Evolutionary conservation across 2,113 vertebrate species (phyloP).

Genomic region (Arenaria interpres): DNA sequence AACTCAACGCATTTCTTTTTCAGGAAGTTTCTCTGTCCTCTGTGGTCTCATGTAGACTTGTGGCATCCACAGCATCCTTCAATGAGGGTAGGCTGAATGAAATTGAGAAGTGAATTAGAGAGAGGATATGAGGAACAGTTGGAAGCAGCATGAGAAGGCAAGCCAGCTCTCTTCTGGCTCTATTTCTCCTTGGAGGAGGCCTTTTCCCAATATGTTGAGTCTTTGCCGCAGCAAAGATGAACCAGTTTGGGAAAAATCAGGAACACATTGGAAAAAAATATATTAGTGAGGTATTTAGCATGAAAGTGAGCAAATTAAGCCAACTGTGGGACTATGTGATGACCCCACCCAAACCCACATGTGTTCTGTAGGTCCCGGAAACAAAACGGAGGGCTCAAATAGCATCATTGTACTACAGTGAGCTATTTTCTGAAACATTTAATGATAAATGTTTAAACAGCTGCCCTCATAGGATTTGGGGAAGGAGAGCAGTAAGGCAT

Average conservation of each 20-base stretch:
- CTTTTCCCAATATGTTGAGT: not conserved
- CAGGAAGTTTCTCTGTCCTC: not conserved
- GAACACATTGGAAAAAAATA: not conserved
- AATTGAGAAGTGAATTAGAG: not conserved
- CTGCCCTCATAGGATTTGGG: conserved; percentile 59
- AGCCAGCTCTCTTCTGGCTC: not conserved
- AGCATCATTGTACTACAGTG: conserved; percentile 51
- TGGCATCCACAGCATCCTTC: not conserved
- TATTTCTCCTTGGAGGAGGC: not conserved
- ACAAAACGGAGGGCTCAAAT: conserved; percentile 56
- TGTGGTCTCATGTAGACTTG: not conserved
- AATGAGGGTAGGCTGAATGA: not conserved
- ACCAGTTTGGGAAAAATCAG: not conserved
- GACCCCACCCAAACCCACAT: not conserved
- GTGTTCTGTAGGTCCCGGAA: conserved; percentile 26
- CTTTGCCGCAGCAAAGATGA: not conserved
- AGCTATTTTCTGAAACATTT: conserved; percentile 66
- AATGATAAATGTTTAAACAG: conserved; percentile 76
- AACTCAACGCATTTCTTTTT: not conserved
- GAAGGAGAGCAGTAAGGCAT: conserved; percentile 20
- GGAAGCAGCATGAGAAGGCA: not conserved
- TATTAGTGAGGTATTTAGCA: not conserved
- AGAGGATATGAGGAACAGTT: not conserved
- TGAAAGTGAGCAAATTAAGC: not conserved
- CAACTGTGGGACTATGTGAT: not conserved